Evolutionary conservation across 2,888 invertebrate genomes (phyloP), one percentile per base, ranked within the genome.

Genomic region (Eumerus sabulonum): DNA sequence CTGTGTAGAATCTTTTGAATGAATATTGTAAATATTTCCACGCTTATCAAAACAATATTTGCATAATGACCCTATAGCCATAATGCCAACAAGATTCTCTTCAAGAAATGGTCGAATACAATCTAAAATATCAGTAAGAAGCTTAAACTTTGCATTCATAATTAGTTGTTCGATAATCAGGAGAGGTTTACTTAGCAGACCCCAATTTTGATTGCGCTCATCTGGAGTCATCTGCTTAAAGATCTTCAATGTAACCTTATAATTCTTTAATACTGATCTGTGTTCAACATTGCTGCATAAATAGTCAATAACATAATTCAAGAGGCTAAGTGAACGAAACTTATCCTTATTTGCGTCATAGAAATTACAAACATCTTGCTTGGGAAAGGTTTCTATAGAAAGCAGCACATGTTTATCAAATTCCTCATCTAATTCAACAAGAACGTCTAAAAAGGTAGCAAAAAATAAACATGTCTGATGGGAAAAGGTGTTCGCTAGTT

Each of bases 131-230:
- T 90, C 90, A 0, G 91, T 90, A 7, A 95, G 88, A 57, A 91
- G 90, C 83, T 95, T 94, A 57, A 95, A 90, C 85, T 93, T 94
- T 0, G 93, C 93, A 85, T 97, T 96, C 96, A 97, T 96, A 11
- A 97, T 87, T 60, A 96, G 90, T 86, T 96, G 95, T 85, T 97
- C 97, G 9, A 97, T 90, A 85, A 97, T 93, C 2, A 94, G 88
- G 44, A 95, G 86, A 0, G 97, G 97, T 81, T 91, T 91, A 51
- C 92, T 91, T 16, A 94, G 90, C 17, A 95, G 86, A 82, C 92
- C 91, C 86, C 93, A 92, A 74, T 94, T 91, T 40, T 91, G 88
- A 14, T 90, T 88, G 62, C 92, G 91, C 85, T 93, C 91, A 48
- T 88, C 89, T 0, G 84, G 64, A 5, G 92, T 91, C 62, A 95